Base-by-base conservation (phyloP, 2,888 invertebrate species). In the Pyrrhosoma nymphula region DNA sequence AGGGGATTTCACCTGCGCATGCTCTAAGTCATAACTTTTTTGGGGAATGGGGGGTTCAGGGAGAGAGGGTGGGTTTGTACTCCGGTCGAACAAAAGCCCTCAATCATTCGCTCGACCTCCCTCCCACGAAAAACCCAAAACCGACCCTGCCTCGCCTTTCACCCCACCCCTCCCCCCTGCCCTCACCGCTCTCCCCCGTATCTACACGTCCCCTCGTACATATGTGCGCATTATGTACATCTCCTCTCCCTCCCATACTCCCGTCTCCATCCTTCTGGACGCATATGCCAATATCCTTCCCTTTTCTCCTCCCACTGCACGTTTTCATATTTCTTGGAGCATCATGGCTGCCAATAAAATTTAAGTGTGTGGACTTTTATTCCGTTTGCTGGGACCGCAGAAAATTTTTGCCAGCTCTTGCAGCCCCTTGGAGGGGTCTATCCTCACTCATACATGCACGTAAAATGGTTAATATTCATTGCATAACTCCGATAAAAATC, bases 1-100 rank as follows among this genome's bases (percentile, higher is more conserved):
- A 26, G n/a, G 56, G 26, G 39, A 60, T 16, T 16, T 55, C 93
- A 93, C 93, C 93, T 93, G 93, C 93, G 93, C 93, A 93, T 93
- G 93, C 93, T 55, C 93, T 93, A 93, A 93, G 93, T 93, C 93
- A 93, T 93, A 93, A 93, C 93, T 93, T 93, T 93, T 47, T 93
- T 39, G 91, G 63, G 91, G 63, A 39, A n/a, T 47, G 89, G 56
- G 56, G 89, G 16, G 26, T 4, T 60, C 6, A 12, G 47, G 56
- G 89, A 26, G n/a, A 55, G 89, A n/a, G 26, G n/a, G n/a, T 6
- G 10, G 93, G 69, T 69, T 39, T 69, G 93, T 69, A 93, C 30
- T 82, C 12, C 69, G 93, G 93, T 93, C 93, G 93, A 93, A 93
- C 93, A 93, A 93, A 93, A 93, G 93, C 93, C 93, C 93, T 93